phyloP scores from a whole-genome alignment of 2,797 vertebrate species.

The Galago senegalensis region DNA sequence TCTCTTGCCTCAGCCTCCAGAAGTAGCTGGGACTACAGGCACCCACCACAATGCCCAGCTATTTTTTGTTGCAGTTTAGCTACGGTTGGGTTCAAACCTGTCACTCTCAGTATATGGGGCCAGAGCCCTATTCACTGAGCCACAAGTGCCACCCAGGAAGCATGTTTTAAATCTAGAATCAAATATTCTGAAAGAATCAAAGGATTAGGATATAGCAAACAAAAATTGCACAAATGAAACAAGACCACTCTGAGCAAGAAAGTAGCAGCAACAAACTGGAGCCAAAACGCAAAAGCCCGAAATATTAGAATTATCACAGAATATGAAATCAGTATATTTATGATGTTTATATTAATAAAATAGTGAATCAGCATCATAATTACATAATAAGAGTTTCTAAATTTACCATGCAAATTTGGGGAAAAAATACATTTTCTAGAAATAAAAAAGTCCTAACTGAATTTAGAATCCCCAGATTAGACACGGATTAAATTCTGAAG shows the following conservation, averaged over 20 bases:
- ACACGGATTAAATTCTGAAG: not conserved
- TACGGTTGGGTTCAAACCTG: too few relatives aligned
- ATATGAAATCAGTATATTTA: not conserved
- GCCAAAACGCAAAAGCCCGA: not conserved
- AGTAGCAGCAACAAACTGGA: not conserved
- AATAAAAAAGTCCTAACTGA: slow-evolving; percentile 31
- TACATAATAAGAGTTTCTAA: slow-evolving; percentile 24
- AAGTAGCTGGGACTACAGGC: too few relatives aligned
- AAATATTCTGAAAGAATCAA: slow-evolving; percentile 42
- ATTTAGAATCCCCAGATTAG: slow-evolving; percentile 14
- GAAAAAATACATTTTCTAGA: slow-evolving; percentile 22
- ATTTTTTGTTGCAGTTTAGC: too few relatives aligned
- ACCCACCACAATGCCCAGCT: too few relatives aligned
- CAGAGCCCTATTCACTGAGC: too few relatives aligned
- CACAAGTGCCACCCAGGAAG: not conserved
- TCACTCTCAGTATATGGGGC: too few relatives aligned
- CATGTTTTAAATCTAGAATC: slow-evolving; percentile 15
- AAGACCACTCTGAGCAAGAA: not conserved
- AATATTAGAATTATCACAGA: not conserved
- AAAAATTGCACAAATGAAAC: slow-evolving; percentile 26
- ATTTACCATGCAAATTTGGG: not conserved
- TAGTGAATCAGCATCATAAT: slow-evolving; percentile 20
- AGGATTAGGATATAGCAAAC: not conserved
- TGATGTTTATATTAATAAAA: slow-evolving; percentile 13
- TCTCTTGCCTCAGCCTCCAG: too few relatives aligned